Conservation (phyloP, 2,888 invertebrate genomes). For the Pachymerium ferrugineum region DNA sequence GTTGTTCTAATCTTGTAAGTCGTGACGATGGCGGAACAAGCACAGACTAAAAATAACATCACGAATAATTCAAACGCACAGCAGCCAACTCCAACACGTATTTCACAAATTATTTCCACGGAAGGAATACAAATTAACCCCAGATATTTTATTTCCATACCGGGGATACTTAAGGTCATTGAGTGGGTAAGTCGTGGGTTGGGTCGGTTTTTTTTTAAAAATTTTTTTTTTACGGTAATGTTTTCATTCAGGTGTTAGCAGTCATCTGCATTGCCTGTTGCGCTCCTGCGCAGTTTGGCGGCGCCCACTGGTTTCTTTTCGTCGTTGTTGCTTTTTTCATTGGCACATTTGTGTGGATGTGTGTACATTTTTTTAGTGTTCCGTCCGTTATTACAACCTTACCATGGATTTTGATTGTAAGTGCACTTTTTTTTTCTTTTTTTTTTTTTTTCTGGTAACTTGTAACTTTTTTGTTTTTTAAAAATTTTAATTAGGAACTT, state of each 20-base stretch:
- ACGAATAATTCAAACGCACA: no score
- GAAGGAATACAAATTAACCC: background rate
- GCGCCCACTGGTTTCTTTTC: conserved; percentile 77
- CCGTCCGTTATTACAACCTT: conserved; percentile 36
- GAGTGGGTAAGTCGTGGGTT: background rate
- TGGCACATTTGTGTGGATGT: conserved; percentile 56
- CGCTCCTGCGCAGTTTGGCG: conserved; percentile 59
- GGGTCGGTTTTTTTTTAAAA: background rate
- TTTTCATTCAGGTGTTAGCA: conserved; percentile 65
- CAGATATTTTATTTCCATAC: background rate
- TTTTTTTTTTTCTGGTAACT: background rate
- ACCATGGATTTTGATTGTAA: conserved; percentile 40
- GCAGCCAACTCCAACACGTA: background rate
- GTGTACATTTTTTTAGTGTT: conserved; percentile 39
- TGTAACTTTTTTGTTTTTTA: no score
- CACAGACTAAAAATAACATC: background rate
- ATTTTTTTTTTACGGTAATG: conserved; percentile 35
- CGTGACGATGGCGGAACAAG: background rate
- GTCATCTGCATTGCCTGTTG: conserved; percentile 78
- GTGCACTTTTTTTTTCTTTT: background rate
- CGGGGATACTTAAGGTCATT: background rate
- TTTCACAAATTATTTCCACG: background rate
- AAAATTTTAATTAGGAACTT: background rate
- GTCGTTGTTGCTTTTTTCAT: conserved; percentile 77
- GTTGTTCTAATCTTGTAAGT: background rate